Evolutionary conservation across 2,797 vertebrate genomes (phyloP), one percentile per base, ranked within the genome.

Genomic region (Pachyuromys duprasi): DNA sequence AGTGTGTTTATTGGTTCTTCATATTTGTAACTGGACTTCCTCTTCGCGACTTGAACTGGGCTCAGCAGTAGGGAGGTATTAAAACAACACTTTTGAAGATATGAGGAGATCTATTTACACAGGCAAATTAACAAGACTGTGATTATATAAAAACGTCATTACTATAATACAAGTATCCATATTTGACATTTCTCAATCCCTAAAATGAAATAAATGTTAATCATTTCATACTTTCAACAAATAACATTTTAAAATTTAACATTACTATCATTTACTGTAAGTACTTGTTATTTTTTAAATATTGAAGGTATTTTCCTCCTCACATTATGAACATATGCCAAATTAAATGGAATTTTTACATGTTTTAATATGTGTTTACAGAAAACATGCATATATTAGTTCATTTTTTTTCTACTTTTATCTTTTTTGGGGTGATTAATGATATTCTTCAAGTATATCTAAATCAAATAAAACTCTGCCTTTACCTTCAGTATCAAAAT

Each of bases 101-200:
- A 42, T 89, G n/a, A 72, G 74, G n/a, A 82, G 39, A 92, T 42
- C 17, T 7, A 72, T 39, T 75, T 76, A 89, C 5, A n/a, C 8
- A 81, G 84, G 45, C 49, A 88, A 76, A 86, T 95, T 86, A 57
- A 70, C 8, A 8, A 31, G 15, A 87, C 83, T 63, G 8, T 53
- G 17, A 14, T 81, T 89, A 86, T 67, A 36, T 22, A 39, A 26
- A 92, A 78, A 95, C 3, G 86, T 55, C 69, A 57, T 90, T 90
- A 79, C 93, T 93, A 86, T 83, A 80, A 79, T 94, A 88, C 65
- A 75, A 76, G 87, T 70, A 53, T 33, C 31, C 15, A 57, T 78
- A 17, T 95, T 90, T 95, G 45, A 87, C 65, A 92, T 80, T 81
- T 95, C 18, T 94, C 74, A 82, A 62, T 91, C 26, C 89, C 45